Evolutionary conservation across 2,113 vertebrate genomes (phyloP).

Genomic region (Benitochromis conjunctus): DNA sequence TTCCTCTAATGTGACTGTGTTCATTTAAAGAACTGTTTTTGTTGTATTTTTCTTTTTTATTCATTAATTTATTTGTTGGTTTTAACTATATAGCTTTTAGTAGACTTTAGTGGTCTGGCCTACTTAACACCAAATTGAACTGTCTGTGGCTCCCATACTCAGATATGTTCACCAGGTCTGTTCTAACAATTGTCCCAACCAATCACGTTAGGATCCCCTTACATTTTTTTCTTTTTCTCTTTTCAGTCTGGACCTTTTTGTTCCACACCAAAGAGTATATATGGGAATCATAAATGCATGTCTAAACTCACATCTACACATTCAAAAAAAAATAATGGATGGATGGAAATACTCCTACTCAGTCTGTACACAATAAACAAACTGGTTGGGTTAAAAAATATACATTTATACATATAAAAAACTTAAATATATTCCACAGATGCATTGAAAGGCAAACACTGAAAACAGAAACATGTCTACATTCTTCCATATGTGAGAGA

Average conservation of each 20-base stretch:
- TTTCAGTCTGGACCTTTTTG: background rate
- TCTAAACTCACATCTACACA: background rate
- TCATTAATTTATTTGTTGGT: background rate
- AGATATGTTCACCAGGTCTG: background rate
- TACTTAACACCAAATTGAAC: too few relatives aligned
- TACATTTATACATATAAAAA: background rate
- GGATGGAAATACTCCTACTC: background rate
- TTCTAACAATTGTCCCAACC: background rate
- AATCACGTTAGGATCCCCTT: background rate
- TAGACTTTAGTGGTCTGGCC: background rate
- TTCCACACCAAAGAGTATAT: background rate
- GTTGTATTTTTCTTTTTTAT: background rate
- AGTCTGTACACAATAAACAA: background rate
- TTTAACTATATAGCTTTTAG: background rate
- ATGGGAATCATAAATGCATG: background rate
- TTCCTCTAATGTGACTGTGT: background rate
- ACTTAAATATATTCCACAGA: background rate
- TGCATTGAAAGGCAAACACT: background rate
- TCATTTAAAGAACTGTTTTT: background rate
- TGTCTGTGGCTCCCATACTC: background rate
- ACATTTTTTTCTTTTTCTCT: background rate
- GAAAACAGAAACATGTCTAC: background rate
- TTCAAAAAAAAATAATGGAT: background rate
- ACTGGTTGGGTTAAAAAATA: background rate
- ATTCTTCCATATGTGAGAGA: background rate